Conservation (phyloP, 2,888 invertebrate genomes). For the Xestia xanthographa region DNA sequence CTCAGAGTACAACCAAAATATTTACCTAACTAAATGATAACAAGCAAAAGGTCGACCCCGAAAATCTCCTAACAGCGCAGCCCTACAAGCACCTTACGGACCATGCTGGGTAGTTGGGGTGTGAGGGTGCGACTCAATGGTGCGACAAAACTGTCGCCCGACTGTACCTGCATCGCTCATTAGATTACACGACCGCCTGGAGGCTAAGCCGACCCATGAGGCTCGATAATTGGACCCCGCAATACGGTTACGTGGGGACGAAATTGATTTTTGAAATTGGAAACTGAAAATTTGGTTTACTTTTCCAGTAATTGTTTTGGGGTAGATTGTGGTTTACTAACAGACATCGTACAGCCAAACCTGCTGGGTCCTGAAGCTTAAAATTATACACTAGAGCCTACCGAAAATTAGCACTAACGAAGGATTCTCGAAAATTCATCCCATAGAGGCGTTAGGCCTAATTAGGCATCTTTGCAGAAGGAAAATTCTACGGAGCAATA, state of each 20-base stretch:
- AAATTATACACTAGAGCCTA: not conserved
- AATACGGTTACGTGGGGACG: slow-evolving; percentile 5
- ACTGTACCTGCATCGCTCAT: slow-evolving; percentile 62
- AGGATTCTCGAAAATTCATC: not conserved
- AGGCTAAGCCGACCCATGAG: slow-evolving; percentile 21
- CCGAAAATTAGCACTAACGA: not conserved
- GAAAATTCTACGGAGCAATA: not conserved
- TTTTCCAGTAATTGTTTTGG: not conserved
- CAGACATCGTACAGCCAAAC: not conserved
- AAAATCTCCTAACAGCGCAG: not conserved
- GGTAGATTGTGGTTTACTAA: not conserved
- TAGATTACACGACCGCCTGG: slow-evolving; percentile 61
- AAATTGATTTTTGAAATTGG: slow-evolving; percentile 29
- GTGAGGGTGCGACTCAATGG: slow-evolving; percentile 69
- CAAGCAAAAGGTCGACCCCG: not conserved
- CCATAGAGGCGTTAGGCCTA: not conserved
- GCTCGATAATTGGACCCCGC: slow-evolving; percentile 39
- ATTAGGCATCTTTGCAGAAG: not conserved
- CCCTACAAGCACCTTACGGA: slow-evolving; percentile 15
- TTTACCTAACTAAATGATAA: not conserved
- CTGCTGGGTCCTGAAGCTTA: not conserved
- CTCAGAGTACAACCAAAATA: not conserved
- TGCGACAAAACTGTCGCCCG: slow-evolving; percentile 65
- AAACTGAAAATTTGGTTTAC: not conserved
- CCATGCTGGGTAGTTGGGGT: slow-evolving; percentile 29